phyloP scores from a whole-genome alignment of 2,113 vertebrate genomes.

The Acrocephalus kingi region DNA sequence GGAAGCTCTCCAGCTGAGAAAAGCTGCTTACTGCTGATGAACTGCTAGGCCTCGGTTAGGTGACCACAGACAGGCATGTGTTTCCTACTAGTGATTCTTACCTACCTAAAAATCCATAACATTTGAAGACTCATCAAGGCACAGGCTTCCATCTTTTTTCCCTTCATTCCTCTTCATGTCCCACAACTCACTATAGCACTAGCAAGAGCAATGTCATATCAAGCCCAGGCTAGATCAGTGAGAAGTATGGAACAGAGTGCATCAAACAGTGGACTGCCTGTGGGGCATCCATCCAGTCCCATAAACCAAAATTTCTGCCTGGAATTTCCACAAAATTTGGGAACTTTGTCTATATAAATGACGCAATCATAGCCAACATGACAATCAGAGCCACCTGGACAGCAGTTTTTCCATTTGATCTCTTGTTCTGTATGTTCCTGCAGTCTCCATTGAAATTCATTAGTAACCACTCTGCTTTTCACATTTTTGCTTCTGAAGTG shows the following conservation, averaged over 20 bases:
- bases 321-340: neutral
- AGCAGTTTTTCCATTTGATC: neutral
- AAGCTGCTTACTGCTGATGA: neutral
- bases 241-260: neutral
- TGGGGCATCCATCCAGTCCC: neutral
- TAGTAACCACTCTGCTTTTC: neutral
- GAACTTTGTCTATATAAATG: fast-evolving
- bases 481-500: neutral
- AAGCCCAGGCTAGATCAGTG: neutral
- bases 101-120: neutral
- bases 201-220: neutral
- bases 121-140: neutral
- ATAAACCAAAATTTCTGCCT: neutral
- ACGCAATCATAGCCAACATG: neutral
- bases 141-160: neutral
- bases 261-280: neutral
- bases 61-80: neutral
- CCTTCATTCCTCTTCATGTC: neutral
- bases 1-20: neutral
- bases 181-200: neutral
- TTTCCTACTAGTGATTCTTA: neutral
- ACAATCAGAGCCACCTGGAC: neutral
- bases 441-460: neutral
- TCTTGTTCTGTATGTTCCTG: neutral
- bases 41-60: neutral